Conservation (phyloP, 2,113 vertebrate species). For the Bostrychus sinensis region DNA sequence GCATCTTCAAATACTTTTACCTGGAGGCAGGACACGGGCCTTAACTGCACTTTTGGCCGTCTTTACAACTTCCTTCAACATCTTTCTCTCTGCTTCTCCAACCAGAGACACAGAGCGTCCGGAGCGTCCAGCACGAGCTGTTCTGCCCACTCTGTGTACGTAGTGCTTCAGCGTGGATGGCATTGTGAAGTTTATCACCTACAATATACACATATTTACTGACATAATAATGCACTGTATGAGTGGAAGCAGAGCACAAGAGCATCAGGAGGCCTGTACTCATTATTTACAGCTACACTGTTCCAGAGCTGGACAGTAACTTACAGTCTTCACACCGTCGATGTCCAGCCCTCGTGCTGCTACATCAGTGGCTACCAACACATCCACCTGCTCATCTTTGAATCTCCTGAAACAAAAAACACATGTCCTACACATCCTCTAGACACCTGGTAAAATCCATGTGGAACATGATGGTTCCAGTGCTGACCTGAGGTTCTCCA, state of each 20-base stretch:
- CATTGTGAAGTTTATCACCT: constrained; percentile 99
- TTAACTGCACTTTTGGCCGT: constrained; percentile 89
- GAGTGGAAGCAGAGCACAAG: not conserved
- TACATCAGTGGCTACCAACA: constrained; percentile 96
- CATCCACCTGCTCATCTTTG: constrained; percentile 97
- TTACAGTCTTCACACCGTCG: constrained; percentile 94
- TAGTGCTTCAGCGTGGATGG: constrained; percentile 95
- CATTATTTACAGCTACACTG: too few relatives aligned
- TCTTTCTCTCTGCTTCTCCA: constrained; percentile 92
- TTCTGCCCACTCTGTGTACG: constrained; percentile 94
- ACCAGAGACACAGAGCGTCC: constrained; percentile 95
- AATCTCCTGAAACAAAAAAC: constrained; percentile 83
- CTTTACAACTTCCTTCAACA: constrained; percentile 95
- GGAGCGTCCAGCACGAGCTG: constrained; percentile 88
- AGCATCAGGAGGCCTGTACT: too few relatives aligned
- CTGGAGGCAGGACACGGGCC: constrained; percentile 90
- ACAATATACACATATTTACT: not conserved
- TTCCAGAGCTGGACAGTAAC: too few relatives aligned
- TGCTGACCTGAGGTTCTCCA: constrained; percentile 89
- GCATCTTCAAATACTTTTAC: constrained; percentile 62
- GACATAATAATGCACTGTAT: not conserved
- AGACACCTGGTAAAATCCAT: not conserved
- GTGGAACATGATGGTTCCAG: not conserved
- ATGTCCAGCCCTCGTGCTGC: constrained; percentile 97
- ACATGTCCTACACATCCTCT: not conserved